These are phyloP conservation scores for Myanophis thanlyinensis DNA, from an alignment of 2,113 vertebrate genomes.

Conservation along the genomic window DNA sequence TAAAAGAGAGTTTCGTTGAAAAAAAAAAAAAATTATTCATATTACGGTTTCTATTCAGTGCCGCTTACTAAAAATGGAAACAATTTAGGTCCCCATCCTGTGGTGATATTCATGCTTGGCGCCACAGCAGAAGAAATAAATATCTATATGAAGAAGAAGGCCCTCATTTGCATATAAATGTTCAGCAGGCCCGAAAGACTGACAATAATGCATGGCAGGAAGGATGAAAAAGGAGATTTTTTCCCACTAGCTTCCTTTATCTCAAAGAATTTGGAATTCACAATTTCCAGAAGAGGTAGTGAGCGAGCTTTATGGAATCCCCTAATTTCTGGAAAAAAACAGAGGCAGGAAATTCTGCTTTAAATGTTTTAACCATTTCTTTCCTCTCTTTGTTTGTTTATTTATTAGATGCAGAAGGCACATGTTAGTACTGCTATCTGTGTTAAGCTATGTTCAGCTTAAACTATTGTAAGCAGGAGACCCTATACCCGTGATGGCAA, in stretches of 20 bases:
- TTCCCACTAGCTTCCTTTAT: not conserved
- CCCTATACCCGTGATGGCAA: too few relatives aligned
- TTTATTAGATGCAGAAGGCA: not conserved
- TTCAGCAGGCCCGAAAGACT: not conserved
- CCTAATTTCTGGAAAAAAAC: not conserved
- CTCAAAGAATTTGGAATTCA: not conserved
- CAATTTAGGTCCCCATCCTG: slow-evolving; percentile 17
- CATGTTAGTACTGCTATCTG: too few relatives aligned
- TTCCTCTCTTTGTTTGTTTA: not conserved
- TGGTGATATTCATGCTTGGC: not conserved
- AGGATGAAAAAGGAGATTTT: not conserved
- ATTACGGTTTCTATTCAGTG: not conserved
- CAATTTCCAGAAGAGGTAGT: not conserved
- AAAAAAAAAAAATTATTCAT: not conserved
- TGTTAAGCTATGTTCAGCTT: too few relatives aligned
- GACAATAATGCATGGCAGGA: not conserved
- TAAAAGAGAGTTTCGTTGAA: not conserved
- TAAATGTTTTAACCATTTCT: not conserved
- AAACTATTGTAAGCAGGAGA: too few relatives aligned
- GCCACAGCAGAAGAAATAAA: not conserved
- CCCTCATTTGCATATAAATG: not conserved
- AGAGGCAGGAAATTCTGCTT: not conserved
- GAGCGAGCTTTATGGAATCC: not conserved
- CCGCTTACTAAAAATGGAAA: not conserved
- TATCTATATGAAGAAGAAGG: not conserved